Conservation (phyloP, 2,797 vertebrate genomes). For the Chlorospingus flavigularis region DNA sequence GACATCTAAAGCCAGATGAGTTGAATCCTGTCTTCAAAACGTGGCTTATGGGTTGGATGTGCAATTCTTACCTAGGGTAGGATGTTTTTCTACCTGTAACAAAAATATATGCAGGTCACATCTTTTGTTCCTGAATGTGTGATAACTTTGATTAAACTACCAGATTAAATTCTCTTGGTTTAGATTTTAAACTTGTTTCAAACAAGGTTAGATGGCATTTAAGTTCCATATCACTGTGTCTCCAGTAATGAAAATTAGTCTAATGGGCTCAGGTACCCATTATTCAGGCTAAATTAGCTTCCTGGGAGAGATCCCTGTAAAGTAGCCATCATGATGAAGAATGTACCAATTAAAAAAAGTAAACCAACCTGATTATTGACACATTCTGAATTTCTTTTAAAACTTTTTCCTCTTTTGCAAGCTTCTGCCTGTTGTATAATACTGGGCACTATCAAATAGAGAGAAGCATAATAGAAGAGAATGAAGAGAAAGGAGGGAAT, state of each 20-base stretch:
- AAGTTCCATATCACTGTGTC: conserved; percentile 13
- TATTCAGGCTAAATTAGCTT: conserved; percentile 59
- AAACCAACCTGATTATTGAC: conserved; percentile 51
- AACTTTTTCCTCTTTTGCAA: background rate
- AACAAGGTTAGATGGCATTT: conserved; percentile 39
- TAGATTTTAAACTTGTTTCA: conserved; percentile 43
- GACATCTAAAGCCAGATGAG: background rate
- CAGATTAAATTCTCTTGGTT: conserved; percentile 24
- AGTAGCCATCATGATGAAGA: conserved; percentile 46
- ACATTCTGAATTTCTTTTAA: conserved; percentile 11
- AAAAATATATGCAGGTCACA: background rate
- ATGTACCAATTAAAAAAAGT: conserved; percentile 51
- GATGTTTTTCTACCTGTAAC: background rate
- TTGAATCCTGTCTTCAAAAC: background rate
- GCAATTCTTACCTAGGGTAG: background rate
- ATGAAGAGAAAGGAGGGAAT: background rate
- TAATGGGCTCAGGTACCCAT: conserved; percentile 33
- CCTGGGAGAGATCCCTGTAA: conserved; percentile 44
- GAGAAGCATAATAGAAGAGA: background rate
- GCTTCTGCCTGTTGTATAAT: background rate
- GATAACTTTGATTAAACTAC: conserved; percentile 32
- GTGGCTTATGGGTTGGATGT: background rate
- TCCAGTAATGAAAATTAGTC: conserved; percentile 56
- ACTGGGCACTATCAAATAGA: background rate
- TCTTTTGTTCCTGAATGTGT: background rate